phyloP scores from a whole-genome alignment of 2,113 vertebrate species.

The Hemibagrus wyckioides region DNA sequence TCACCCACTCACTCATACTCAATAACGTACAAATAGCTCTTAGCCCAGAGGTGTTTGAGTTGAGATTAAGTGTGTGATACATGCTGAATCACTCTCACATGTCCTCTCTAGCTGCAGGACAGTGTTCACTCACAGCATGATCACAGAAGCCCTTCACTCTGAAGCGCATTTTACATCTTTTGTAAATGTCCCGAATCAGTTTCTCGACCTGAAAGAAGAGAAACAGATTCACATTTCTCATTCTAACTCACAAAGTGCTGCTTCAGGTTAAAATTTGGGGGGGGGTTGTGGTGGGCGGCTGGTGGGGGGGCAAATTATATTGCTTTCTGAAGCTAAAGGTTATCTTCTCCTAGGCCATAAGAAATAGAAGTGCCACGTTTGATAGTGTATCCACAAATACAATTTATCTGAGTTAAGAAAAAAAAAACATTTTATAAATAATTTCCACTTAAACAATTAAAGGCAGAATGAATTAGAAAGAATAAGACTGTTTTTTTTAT shows the following conservation, averaged over 20 bases:
- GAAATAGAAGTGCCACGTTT: background rate
- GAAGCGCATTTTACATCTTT: background rate
- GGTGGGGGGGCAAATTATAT: background rate
- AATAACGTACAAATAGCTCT: background rate
- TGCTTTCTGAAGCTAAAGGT: background rate
- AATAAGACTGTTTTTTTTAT: too few species aligned
- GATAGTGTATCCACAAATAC: background rate
- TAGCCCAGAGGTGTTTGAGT: constrained; percentile 15
- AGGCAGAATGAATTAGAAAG: too few species aligned
- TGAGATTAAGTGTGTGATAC: constrained; percentile 20
- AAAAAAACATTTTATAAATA: background rate
- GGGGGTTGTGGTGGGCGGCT: too few species aligned
- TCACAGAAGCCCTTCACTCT: background rate
- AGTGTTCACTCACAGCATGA: constrained; percentile 26
- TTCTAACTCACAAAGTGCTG: background rate
- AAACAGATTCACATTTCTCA: background rate
- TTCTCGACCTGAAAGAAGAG: background rate
- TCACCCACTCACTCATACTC: constrained; percentile 4
- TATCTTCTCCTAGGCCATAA: background rate
- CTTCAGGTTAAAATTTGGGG: background rate
- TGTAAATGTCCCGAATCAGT: background rate
- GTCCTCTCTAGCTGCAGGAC: constrained; percentile 22
- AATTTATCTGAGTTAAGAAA: background rate
- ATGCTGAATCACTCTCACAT: constrained; percentile 28
- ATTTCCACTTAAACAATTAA: too few species aligned